Base-by-base conservation (phyloP, 2,797 vertebrate genomes). In the Peromyscus melanophrys region DNA sequence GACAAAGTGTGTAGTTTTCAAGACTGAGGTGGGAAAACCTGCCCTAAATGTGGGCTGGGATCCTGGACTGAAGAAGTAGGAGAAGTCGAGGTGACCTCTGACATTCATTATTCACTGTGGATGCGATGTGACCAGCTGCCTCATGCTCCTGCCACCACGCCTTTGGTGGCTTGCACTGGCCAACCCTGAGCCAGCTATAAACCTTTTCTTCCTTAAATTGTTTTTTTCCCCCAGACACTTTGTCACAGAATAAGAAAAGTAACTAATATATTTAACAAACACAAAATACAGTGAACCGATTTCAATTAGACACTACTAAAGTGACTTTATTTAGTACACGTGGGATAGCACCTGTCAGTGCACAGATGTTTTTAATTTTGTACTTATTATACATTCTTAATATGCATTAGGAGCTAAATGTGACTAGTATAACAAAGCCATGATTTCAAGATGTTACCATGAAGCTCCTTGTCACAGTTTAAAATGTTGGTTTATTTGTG, bases 361-460 rank as follows among this genome's bases (percentile, higher is more conserved):
- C 16, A 16, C 52, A 75, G 27, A 21, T 69, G 57, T 29, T 88
- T 78, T 81, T 76, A 73, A 80, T 83, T 49, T 52, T 61, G 23
- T n/a, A 27, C 43, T 89, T 46, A 90, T 57, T 94, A 17, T 34
- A 34, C 23, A 71, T 85, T 29, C 57, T 86, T 90, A 73, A 49
- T 37, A 75, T 37, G 2, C 16, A 19, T 61, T 90, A 90, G 40
- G 29, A 57, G 49, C 61, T 90, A 84, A 77, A 43, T 7, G 4
- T 85, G 52, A 75, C 2, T 19, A n/a, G 43, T 31, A 43, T 46
- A 93, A 37, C n/a, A 85, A 95, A 90, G 46, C 27, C 31, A n/a
- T 55, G 8, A 75, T 92, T 92, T 97, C 83, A 94, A 95, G 65
- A 31, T 94, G 2, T 19, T 37, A 89, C 89, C 69, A 78, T 57